Evolutionary conservation across 2,797 vertebrate species (phyloP).

Genomic region (Smutsia gigantea): DNA sequence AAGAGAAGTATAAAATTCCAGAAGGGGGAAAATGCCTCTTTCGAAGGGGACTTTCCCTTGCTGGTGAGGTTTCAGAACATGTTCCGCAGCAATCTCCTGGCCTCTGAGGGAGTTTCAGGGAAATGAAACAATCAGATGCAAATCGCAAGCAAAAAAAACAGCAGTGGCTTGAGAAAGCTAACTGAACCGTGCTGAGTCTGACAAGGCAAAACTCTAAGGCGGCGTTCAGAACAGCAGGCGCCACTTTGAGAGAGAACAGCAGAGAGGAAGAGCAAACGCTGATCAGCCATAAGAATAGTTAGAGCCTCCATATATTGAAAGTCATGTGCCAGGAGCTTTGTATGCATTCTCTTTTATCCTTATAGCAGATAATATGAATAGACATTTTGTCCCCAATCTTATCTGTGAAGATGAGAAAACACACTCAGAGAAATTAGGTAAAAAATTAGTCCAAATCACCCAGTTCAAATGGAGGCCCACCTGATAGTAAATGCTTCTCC

Average conservation of each 20-base stretch:
- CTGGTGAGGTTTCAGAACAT: conserved; percentile 75
- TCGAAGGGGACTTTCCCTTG: conserved; percentile 71
- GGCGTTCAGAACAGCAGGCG: background rate
- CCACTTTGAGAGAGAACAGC: background rate
- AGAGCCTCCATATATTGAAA: background rate
- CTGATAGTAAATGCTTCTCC: background rate
- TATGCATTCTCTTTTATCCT: background rate
- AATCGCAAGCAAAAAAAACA: conserved; percentile 68
- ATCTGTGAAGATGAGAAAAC: background rate
- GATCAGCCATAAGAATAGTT: background rate
- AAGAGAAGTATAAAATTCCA: conserved; percentile 51
- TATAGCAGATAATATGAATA: background rate
- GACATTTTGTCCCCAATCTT: background rate
- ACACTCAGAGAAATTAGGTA: background rate
- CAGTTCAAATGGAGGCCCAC: background rate
- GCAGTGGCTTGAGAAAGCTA: conserved; percentile 8
- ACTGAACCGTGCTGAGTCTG: background rate
- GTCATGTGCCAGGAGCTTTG: background rate
- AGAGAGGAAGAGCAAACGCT: background rate
- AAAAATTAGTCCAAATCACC: background rate
- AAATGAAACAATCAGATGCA: conserved; percentile 78
- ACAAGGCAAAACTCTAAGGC: conserved; percentile 2
- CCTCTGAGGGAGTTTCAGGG: conserved; percentile 76
- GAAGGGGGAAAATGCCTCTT: background rate
- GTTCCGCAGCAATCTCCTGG: conserved; percentile 80